Base-by-base conservation (phyloP, 2,113 vertebrate species). In the Spermophilus dauricus region DNA sequence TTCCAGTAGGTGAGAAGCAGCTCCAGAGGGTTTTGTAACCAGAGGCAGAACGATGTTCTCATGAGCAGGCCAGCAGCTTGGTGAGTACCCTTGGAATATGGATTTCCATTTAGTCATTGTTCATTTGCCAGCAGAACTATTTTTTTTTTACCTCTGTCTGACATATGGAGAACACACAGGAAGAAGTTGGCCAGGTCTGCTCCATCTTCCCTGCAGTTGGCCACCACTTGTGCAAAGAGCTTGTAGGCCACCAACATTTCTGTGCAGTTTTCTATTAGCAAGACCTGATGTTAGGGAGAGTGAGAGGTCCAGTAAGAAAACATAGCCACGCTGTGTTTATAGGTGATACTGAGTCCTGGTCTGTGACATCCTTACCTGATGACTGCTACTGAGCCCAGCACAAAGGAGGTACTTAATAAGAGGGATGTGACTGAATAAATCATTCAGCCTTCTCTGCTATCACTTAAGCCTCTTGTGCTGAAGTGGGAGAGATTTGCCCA, bases 21-120 rank as follows among this genome's bases (percentile, higher is more conserved):
- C 82, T 75, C 91, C 58, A 58, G 78, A 73, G 26, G 20, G 63
- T 42, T 95, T 80, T 58, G 10, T 76, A 84, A 73, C 30, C 24
- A 45, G 24, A 48, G 80, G 67, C 37, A 94, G 76, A 76, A 93
- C 0, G 3, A 20, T 5, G 14, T 12, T 84, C 80, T 87, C 11
- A 0, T 67, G 56, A 53, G 53, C 37, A 32, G 30, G 32, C n/a
- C 58, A 56, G 9, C 1, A 1, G 83, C 13, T 30, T 90, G 65
- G 26, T 73, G 37, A 84, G 8, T 28, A 72, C 8, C 32, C 18
- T 81, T 8, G 26, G 51, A 73, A 63, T 72, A 75, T 0, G 70
- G 67, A 22, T 65, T 88, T 91, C 13, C 34, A 32, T 8, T 65
- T 42, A 2, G 51, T 78, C 39, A n/a, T 53, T 63, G 93, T 86